Evolutionary conservation across 2,888 invertebrate species (phyloP), one percentile per base, ranked within the genome.

Genomic region (Aproaerema taeniolella): DNA sequence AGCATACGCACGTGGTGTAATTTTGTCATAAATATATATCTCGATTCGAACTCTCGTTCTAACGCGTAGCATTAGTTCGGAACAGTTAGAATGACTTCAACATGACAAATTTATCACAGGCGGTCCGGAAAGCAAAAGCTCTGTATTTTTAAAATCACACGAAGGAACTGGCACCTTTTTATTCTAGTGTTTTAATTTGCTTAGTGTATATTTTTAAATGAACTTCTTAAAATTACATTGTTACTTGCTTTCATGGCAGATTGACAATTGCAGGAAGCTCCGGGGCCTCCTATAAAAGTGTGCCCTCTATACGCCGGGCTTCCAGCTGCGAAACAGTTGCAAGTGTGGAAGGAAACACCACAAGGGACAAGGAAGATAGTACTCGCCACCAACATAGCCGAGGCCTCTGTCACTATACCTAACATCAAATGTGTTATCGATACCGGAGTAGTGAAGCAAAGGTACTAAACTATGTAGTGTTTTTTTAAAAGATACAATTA

Each of bases 361-460:
- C 77, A 89, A 2, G 93, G 92, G 42, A 91, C 91, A 11, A 88
- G 99, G 38, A 99, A 99, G 86, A 91, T 99, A 14, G 92, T 99
- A 16, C 88, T 99, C 34, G 93, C 98, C 4, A 99, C 99, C 17
- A 99, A 99, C 73, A 95, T 99, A 49, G 99, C 99, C 0, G 99
- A 99, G 85, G 97, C 99, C 0, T 99, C 98, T 2, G 91, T 99
- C 16, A 99, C 99, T 0, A 98, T 99, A 54, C 93, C 93, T 40
- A 94, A 95, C 38, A 94, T 98, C 51, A 93, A 93, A 58, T 94
- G 91, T 80, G 96, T 98, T 7, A 92, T 98, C 41, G 98, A 98
- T 66, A 91, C 94, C 41, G 98, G 98, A 0, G 93, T 93, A 72
- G 97, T 97, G 0, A 98, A 98, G 85, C 91, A 92, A 49, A 93